Percentiles rank a stretch among this genome's conserved stretches.
Conservation (phyloP, 2,888 invertebrate species). For the Nomada flava region DNA sequence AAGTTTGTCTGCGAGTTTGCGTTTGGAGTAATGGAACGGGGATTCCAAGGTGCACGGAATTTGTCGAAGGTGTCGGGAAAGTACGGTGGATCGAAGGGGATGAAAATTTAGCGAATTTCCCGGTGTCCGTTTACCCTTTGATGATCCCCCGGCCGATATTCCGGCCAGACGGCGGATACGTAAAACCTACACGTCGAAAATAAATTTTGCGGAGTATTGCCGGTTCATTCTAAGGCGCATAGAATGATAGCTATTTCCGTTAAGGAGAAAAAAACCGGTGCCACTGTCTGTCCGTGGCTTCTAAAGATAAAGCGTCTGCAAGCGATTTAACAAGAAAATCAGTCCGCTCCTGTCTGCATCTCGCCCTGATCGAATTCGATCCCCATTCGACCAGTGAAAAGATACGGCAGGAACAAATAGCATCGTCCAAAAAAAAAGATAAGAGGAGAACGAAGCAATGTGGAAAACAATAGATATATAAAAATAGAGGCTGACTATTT, state of each 20-base stretch:
- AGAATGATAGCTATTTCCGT: slow-evolving; percentile 83
- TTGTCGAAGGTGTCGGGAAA: background rate
- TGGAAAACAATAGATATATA: background rate
- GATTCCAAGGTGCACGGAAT: background rate
- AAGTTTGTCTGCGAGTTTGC: background rate
- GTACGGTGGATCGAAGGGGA: slow-evolving; percentile 4
- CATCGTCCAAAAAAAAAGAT: background rate
- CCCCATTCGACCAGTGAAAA: background rate
- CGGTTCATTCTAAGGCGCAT: slow-evolving; percentile 74
- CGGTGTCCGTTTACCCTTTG: slow-evolving; percentile 23
- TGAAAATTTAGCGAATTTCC: slow-evolving; percentile 32
- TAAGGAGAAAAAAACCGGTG: slow-evolving; percentile 70
- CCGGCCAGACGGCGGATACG: slow-evolving; percentile 52
- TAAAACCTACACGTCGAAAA: slow-evolving; percentile 71
- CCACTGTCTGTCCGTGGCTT: slow-evolving; percentile 73
- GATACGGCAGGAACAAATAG: background rate
- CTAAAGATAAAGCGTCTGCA: slow-evolving; percentile 80
- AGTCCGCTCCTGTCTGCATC: slow-evolving; percentile 43
- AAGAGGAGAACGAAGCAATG: background rate
- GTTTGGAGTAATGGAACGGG: no score
- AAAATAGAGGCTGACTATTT: background rate
- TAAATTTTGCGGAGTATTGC: slow-evolving; percentile 77
- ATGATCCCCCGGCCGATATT: slow-evolving; percentile 35
- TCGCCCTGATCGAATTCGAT: slow-evolving; percentile 30
- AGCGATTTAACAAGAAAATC: slow-evolving; percentile 69